Base-by-base conservation (phyloP, 2,888 invertebrate species). In the Drosophila sordidula region DNA sequence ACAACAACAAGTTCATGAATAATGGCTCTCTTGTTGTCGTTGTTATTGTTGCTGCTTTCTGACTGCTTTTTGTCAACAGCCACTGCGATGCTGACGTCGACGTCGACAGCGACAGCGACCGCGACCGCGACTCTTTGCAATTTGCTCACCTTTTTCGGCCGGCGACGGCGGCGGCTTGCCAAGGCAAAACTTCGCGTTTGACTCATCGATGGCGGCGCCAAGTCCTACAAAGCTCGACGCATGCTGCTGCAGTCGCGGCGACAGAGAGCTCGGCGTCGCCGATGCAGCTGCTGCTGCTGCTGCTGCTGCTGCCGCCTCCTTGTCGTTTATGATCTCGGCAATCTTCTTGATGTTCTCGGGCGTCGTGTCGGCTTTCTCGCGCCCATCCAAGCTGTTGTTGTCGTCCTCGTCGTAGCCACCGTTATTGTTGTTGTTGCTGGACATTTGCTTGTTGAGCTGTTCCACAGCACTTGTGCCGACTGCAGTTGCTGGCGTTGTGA, bases 281-380 rank as follows among this genome's bases (percentile, higher is more conserved):
- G 73, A 54, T 61, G 73, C 38, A 25, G 70, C 46, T 8, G 57
- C 52, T 14, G 73, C 38, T 29, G 70, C 46, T 8, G 57, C 52
- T 14, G 55, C 54, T 39, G 62, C 66, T 5, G 32, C 51, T 2
- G 47, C 58, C 49, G 61, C 63, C 22, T 68, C 66, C 34, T 63
- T 75, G 64, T 70, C 71, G 34, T 65, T 83, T 78, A 92, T 92
- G 82, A 91, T 89, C 87, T 92, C 92, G 84, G 91, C 91, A 69
- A 92, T 92, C 87, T 92, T 92, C 85, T 91, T 92, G 47, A 91
- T 85, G 78, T 92, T 92, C 71, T 92, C 92, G 46, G 92, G 92
- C 11, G 92, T 92, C 11, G 90, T 90, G 76, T 92, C 92, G 64
- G 91, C 87, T 80, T 92, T 92, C 69, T 92, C 92, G 4, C 88